Evolutionary conservation across 1,140 invertebrate genomes (phyloP), one percentile per base, ranked within the genome.

Genomic region (Hypsibius dujardini): DNA sequence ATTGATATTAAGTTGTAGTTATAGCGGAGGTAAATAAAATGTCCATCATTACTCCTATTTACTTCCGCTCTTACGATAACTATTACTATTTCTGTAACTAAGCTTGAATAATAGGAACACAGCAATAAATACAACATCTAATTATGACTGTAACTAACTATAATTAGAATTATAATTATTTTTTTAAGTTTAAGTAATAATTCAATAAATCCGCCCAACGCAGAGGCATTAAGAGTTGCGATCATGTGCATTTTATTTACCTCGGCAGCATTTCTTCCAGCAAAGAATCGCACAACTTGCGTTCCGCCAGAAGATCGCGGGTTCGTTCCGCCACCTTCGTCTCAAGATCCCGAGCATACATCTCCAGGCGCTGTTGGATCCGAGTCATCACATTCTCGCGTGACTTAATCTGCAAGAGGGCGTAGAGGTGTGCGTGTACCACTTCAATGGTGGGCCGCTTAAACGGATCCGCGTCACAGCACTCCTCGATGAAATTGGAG

Each of bases 241-340:
- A 56, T 56, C 50, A n/a, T n/a, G 7, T n/a, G 50, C n/a, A 56
- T 56, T 56, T 56, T 7, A 56, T 56, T 56, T 56, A 56, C 50
- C n/a, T 56, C 7, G 50, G 50, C 50, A 56, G n/a, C 50, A 56
- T 56, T 56, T 56, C 50, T 56, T 56, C 7, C 50, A 56, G 50
- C 7, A 56, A n/a, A 56, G 50, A 7, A n/a, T 56, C 50, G n/a
- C 50, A 56, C 7, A 56, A n/a, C 50, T 56, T 56, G 7, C n/a
- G 50, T n/a, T 56, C 50, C 7, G 7, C n/a, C 7, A 56, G 7
- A n/a, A 56, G 50, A 56, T 56, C 50, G n/a, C 7, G 7, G 7
- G 50, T 56, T 56, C 50, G 50, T n/a, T 7, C 7, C n/a, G 7
- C 7, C 50, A 56, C 50, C 50, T 56, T 56, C 7, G n/a, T 56